A percentile compares a stretch with the other conserved stretches of the same genome.
Evolutionary conservation across 2,113 vertebrate species (phyloP).

Genomic region (Bubalus kerabau): DNA sequence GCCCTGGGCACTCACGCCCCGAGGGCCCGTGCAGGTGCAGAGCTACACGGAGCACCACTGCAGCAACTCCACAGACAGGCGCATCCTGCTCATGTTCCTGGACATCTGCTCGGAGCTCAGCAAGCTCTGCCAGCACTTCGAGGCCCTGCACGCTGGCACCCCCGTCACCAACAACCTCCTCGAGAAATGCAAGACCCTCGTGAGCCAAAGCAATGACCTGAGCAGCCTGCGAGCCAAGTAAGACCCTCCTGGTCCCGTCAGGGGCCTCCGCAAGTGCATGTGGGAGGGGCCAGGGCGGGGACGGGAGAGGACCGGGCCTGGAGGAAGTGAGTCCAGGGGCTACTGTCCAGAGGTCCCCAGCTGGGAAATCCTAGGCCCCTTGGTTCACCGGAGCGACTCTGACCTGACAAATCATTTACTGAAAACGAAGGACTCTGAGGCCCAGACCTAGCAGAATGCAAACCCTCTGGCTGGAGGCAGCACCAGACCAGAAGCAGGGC

Average conservation of each 20-base stretch:
- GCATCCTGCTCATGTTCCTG: slow-evolving; percentile 82
- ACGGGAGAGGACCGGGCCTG: fast-evolving
- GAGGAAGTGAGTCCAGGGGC: neutral
- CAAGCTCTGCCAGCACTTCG: slow-evolving; percentile 75
- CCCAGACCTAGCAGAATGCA: too few relatives aligned
- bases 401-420: neutral
- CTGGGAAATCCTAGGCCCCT: neutral
- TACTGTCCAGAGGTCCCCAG: neutral
- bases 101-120: slow-evolving; percentile 79
- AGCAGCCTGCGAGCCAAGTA: slow-evolving; percentile 83
- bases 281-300: fast-evolving
- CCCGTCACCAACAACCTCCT: slow-evolving; percentile 57
- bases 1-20: neutral
- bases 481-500: neutral
- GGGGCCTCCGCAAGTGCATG: fast-evolving
- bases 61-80: slow-evolving; percentile 79
- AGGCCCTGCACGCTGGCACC: slow-evolving; percentile 53
- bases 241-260: neutral
- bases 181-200: slow-evolving; percentile 80
- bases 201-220: slow-evolving; percentile 81
- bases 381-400: neutral
- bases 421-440: neutral
- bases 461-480: neutral
- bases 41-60: slow-evolving; percentile 83
- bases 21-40: slow-evolving; percentile 77